phyloP scores from a whole-genome alignment of 1,140 invertebrate genomes.

The Brachionus sp. region DNA sequence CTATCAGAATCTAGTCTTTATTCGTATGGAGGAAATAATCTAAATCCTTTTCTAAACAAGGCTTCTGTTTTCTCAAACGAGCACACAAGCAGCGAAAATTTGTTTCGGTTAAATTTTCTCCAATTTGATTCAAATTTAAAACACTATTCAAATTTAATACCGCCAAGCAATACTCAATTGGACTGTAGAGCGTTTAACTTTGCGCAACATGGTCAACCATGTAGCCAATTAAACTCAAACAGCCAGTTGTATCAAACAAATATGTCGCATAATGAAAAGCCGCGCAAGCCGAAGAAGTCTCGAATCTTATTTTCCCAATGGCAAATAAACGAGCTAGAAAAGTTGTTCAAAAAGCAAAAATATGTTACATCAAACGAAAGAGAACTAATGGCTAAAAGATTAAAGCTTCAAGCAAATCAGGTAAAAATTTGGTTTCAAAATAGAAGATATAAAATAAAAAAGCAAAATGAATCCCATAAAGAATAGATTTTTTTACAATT shows the following conservation, averaged over 20 bases:
- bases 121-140: slow-evolving; percentile 36
- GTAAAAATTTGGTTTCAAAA: slow-evolving; percentile 61
- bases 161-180: neutral
- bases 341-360: slow-evolving; percentile 31
- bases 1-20: neutral
- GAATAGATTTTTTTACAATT: neutral
- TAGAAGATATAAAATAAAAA: slow-evolving; percentile 88
- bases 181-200: neutral
- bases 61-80: neutral
- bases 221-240: neutral
- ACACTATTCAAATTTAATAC: neutral
- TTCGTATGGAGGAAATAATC: neutral
- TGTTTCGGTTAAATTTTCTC: neutral
- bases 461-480: slow-evolving; percentile 68
- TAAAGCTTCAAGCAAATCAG: slow-evolving; percentile 46
- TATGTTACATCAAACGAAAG: slow-evolving; percentile 43
- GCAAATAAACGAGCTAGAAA: slow-evolving; percentile 48
- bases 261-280: neutral
- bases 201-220: neutral
- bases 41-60: neutral
- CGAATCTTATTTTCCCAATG: slow-evolving; percentile 47
- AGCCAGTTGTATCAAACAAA: neutral
- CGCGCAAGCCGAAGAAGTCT: slow-evolving; percentile 7
- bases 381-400: slow-evolving; percentile 1
- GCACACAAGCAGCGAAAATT: neutral